Base-by-base conservation (phyloP, 2,888 invertebrate species). In the Emmelina monodactyla region DNA sequence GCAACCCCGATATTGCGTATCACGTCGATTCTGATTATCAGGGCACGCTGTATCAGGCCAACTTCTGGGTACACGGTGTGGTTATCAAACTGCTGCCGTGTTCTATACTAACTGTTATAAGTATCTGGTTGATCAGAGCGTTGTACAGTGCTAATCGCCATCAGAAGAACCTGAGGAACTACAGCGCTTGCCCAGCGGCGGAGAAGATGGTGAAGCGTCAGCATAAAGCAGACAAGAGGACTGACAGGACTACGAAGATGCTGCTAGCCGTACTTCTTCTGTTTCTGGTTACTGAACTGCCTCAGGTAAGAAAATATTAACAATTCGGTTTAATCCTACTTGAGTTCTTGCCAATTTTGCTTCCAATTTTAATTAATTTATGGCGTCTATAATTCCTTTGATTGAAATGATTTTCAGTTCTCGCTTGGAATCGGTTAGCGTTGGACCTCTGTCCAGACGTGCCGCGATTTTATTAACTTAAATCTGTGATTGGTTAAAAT, bases 171-270 rank as follows among this genome's bases (percentile, higher is more conserved):
- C 62, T 91, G 13, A 82, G 87, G 45, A 85, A 83, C 29, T 86
- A 87, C 54, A 85, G 83, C 47, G 67, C 82, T 1, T 84, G 83
- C 37, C 81, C 83, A 0, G 62, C 81, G 1, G 72, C 63, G 0
- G 75, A 75, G 45, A 71, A 71, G 48, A 68, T 65, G 61, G 62
- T 73, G 40, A 73, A 72, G 38, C 54, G 76, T 19, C 79, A 73
- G 46, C 65, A 78, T 28, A 88, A 87, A 54, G 83, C 85, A 22
- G 91, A 91, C 54, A 83, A 87, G 38, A 82, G 91, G 40, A 89
- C 91, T 1, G 92, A 95, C 57, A 83, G 95, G 40, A 96, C 95
- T 0, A 96, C 95, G 0, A 87, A 88, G 60, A 92, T 96, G 88
- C 72, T 96, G 25, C 82, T 96, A 2, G 94, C 94, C 0, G 91